phyloP scores from a whole-genome alignment of 2,797 vertebrate genomes.

The Rhadinocentrus ornatus region DNA sequence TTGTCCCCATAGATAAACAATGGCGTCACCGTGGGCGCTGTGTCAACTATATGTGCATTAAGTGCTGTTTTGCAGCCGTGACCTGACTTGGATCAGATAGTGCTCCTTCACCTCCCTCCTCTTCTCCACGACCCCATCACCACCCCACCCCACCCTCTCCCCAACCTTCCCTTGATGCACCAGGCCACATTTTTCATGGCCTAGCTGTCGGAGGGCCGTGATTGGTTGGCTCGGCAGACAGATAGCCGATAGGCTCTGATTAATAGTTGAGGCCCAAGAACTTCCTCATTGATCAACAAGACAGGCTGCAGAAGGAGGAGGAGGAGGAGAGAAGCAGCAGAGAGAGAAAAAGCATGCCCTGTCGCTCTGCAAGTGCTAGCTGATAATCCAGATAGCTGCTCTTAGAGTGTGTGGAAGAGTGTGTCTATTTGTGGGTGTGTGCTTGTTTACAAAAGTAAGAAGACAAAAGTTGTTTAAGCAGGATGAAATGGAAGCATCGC shows the following conservation, averaged over 20 bases:
- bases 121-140: constrained; percentile 38
- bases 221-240: constrained; percentile 86
- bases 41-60: constrained; percentile 59
- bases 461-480: constrained; percentile 41
- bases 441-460: constrained; percentile 40
- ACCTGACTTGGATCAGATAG: constrained; percentile 81
- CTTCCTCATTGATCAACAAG: constrained; percentile 87
- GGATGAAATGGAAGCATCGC: constrained; percentile 22
- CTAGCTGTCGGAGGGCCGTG: constrained; percentile 82
- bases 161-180: constrained; percentile 52
- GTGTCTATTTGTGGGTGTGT: constrained; percentile 30
- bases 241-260: constrained; percentile 88
- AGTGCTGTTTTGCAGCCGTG: constrained; percentile 72
- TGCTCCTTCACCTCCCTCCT: constrained; percentile 66
- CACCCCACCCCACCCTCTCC: constrained; percentile 20
- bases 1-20: neutral
- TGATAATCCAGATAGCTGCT: constrained; percentile 74
- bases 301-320: constrained; percentile 67
- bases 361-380: constrained; percentile 70
- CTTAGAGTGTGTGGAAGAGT: constrained; percentile 42
- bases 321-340: constrained; percentile 39
- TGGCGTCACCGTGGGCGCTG: neutral
- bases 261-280: constrained; percentile 86
- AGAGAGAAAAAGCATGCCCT: constrained; percentile 76
- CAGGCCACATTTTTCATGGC: constrained; percentile 84